Conservation (phyloP, 2,888 invertebrate genomes). For the Drosophila buzzatii region DNA sequence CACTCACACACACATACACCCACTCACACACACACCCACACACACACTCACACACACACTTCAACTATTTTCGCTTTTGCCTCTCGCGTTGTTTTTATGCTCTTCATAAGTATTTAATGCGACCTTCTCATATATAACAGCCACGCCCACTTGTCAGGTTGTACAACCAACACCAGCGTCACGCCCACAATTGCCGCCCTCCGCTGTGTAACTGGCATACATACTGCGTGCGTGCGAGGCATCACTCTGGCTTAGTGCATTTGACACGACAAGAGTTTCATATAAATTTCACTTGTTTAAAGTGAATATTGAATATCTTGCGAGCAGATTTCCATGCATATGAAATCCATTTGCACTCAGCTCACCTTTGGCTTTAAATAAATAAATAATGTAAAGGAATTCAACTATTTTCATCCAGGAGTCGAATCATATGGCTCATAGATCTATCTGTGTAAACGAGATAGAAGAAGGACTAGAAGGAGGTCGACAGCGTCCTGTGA, state of each 20-base stretch:
- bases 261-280: neutral
- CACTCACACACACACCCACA: constrained; percentile 4
- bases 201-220: neutral
- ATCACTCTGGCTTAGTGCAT: neutral
- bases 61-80: constrained; percentile 62
- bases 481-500: too few relatives aligned
- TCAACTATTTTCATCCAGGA: too few relatives aligned
- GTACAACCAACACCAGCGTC: neutral
- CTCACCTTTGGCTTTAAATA: neutral
- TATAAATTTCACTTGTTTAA: neutral
- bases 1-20: neutral
- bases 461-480: too few relatives aligned
- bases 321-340: neutral
- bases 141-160: constrained; percentile 5
- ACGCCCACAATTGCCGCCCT: neutral
- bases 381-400: too few relatives aligned
- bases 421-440: too few relatives aligned
- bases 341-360: neutral
- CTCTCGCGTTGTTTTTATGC: constrained; percentile 43
- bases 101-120: constrained; percentile 64
- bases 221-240: neutral
- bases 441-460: too few relatives aligned
- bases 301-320: neutral
- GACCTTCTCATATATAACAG: constrained; percentile 50
- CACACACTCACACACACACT: constrained; percentile 14